phyloP scores from a whole-genome alignment of 2,888 invertebrate species.

The Onthophagus sagittarius region DNA sequence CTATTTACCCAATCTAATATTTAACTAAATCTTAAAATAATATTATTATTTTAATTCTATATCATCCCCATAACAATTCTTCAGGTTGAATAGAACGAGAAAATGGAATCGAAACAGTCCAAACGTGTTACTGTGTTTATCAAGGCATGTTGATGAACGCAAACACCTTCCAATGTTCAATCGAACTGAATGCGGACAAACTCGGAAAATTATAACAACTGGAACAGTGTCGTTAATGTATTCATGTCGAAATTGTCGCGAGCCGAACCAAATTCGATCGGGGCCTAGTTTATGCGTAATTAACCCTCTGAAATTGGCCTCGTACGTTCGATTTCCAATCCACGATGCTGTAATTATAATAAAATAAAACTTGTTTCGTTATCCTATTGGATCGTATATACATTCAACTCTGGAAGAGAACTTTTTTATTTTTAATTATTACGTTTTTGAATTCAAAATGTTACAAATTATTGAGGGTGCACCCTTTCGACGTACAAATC shows the following conservation, averaged over 20 bases:
- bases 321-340: neutral
- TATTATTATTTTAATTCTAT: too few species aligned
- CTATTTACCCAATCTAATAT: too few species aligned
- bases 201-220: slow-evolving; percentile 5
- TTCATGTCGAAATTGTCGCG: slow-evolving; percentile 14
- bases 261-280: slow-evolving; percentile 1
- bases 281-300: slow-evolving; percentile 3
- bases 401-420: too few species aligned
- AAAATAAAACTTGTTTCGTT: neutral
- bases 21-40: too few species aligned
- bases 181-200: neutral
- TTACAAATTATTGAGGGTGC: neutral
- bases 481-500: neutral
- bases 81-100: neutral
- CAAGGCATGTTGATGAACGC: neutral
- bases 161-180: neutral
- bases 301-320: slow-evolving; percentile 3
- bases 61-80: neutral
- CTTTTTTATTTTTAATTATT: neutral
- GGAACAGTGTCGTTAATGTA: slow-evolving; percentile 2
- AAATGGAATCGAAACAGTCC: neutral
- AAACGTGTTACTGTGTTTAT: neutral
- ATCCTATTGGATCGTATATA: too few species aligned
- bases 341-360: neutral
- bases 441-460: neutral